These are phyloP conservation scores for Theocolax elegans DNA, from an alignment of 1,140 invertebrate genomes.

Conservation along the genomic window DNA sequence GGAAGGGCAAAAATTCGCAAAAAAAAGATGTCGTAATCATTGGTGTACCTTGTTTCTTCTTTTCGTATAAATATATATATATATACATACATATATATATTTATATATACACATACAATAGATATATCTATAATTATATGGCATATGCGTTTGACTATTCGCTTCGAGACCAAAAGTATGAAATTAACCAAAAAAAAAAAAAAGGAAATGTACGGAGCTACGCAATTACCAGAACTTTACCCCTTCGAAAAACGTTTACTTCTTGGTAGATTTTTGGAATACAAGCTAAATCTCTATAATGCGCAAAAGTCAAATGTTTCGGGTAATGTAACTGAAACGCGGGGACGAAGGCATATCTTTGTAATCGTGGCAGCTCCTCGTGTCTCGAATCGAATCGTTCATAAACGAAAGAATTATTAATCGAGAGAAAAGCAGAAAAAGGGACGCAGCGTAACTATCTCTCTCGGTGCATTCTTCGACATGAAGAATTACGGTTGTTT, in stretches of 20 bases:
- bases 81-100: constrained; percentile 49
- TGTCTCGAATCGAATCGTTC: constrained; percentile 19
- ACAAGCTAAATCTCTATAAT: constrained; percentile 28
- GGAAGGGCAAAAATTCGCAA: constrained; percentile 19
- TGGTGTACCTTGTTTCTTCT: constrained; percentile 54
- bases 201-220: neutral
- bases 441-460: constrained; percentile 47
- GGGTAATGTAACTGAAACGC: constrained; percentile 10
- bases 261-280: neutral
- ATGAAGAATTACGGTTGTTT: constrained; percentile 38
- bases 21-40: constrained; percentile 40
- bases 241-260: constrained; percentile 10
- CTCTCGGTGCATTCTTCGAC: constrained; percentile 42
- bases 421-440: constrained; percentile 53
- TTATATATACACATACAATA: constrained; percentile 41
- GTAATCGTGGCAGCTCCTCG: constrained; percentile 8
- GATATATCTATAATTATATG: constrained; percentile 40
- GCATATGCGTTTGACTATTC: constrained; percentile 10
- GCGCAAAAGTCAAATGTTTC: constrained; percentile 15
- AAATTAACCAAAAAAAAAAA: neutral
- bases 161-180: constrained; percentile 8
- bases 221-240: constrained; percentile 12
- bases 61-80: constrained; percentile 48
- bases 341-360: neutral
- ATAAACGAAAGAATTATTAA: constrained; percentile 19